phyloP scores from a whole-genome alignment of 2,797 vertebrate genomes.

The Pristis pectinata region DNA sequence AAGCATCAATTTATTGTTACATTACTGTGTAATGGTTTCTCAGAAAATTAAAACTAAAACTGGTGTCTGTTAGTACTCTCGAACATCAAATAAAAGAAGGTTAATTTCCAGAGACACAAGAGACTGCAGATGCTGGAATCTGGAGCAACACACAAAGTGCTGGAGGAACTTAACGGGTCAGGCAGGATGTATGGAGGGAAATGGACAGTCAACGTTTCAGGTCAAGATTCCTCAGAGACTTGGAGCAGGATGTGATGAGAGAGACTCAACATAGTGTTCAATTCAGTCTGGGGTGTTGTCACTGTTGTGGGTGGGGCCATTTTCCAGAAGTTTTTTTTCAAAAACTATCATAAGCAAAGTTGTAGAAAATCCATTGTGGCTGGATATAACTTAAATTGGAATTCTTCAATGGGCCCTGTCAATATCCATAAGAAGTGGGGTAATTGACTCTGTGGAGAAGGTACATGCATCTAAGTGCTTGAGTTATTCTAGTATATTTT shows the following conservation, averaged over 20 bases:
- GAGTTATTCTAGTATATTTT: too few relatives aligned
- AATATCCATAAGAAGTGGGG: too few relatives aligned
- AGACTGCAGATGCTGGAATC: too few relatives aligned
- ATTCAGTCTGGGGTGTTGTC: not conserved
- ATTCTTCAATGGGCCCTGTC: not conserved
- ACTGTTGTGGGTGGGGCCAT: not conserved
- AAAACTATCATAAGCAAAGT: not conserved
- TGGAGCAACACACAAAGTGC: too few relatives aligned
- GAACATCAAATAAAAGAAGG: not conserved
- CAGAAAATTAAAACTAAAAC: not conserved
- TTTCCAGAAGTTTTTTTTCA: not conserved
- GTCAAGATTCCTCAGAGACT: too few relatives aligned
- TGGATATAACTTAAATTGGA: not conserved
- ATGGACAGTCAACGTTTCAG: too few relatives aligned
- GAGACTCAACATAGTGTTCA: not conserved
- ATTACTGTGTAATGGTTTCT: not conserved
- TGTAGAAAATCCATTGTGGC: too few relatives aligned
- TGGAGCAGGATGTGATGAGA: too few relatives aligned
- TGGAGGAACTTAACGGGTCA: too few relatives aligned
- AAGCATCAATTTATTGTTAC: not conserved
- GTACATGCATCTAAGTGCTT: too few relatives aligned
- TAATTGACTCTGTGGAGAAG: too few relatives aligned
- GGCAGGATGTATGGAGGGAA: too few relatives aligned
- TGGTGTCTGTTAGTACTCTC: not conserved
- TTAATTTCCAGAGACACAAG: not conserved